phyloP scores from a whole-genome alignment of 2,113 vertebrate genomes.

The Morone saxatilis region DNA sequence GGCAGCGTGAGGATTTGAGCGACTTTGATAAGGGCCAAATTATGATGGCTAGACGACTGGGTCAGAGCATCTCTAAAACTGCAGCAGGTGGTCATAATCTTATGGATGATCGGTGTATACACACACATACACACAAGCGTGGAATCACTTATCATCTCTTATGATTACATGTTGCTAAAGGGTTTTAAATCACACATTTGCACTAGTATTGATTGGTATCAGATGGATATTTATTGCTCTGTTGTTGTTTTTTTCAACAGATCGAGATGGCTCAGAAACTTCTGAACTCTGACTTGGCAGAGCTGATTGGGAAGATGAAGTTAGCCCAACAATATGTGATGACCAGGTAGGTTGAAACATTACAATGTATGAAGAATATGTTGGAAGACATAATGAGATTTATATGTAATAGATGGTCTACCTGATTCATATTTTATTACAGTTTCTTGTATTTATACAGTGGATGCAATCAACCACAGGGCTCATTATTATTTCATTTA shows the following conservation, averaged over 20 bases:
- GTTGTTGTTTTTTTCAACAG: conserved; percentile 75
- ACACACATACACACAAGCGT: not conserved
- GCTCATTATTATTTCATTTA: not conserved
- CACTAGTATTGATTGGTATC: not conserved
- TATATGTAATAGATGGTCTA: not conserved
- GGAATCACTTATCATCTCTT: not conserved
- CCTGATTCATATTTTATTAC: not conserved
- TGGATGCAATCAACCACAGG: not conserved
- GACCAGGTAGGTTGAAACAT: conserved; percentile 70
- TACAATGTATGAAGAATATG: not conserved
- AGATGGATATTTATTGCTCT: too few relatives aligned
- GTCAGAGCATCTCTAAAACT: too few relatives aligned
- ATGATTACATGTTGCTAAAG: not conserved
- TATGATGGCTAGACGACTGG: too few relatives aligned
- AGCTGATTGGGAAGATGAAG: conserved; percentile 98
- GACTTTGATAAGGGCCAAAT: too few relatives aligned
- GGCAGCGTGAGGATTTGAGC: too few relatives aligned
- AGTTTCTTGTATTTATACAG: not conserved
- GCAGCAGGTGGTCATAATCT: too few relatives aligned
- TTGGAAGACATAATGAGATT: not conserved
- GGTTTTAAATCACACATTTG: not conserved
- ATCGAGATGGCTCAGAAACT: conserved; percentile 99
- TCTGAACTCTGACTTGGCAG: conserved; percentile 96
- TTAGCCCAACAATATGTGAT: conserved; percentile 96
- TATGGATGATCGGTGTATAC: too few relatives aligned